Conservation (phyloP, 2,797 vertebrate genomes). For the Florisuga fusca region DNA sequence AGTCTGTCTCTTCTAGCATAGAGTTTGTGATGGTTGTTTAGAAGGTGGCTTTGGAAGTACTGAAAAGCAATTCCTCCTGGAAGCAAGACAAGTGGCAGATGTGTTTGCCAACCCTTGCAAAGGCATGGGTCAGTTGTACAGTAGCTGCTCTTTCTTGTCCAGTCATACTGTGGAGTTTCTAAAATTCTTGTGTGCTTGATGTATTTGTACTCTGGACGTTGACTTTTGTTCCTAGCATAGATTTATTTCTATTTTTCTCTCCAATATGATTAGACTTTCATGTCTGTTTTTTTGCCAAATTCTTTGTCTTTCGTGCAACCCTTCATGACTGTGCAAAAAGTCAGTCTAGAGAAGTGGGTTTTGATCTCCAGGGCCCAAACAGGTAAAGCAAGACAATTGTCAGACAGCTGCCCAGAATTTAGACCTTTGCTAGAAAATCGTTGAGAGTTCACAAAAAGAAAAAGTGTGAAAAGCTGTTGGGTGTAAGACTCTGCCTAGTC, state of each 20-base stretch:
- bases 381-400: neutral
- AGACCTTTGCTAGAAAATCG: neutral
- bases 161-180: neutral
- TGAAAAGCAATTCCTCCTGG: neutral
- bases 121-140: neutral
- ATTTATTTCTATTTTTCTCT: neutral
- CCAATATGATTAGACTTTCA: neutral
- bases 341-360: neutral
- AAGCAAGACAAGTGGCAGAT: neutral
- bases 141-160: neutral
- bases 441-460: neutral
- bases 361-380: neutral
- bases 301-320: neutral
- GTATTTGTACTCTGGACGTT: neutral
- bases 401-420: neutral
- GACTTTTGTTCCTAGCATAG: accelerated
- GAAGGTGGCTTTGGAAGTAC: neutral
- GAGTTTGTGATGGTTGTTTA: neutral
- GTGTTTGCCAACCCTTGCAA: neutral
- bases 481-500: neutral
- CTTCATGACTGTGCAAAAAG: neutral
- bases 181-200: neutral
- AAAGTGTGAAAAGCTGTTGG: neutral
- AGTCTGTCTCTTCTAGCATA: neutral
- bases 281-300: neutral